These are phyloP conservation scores for Campylomormyrus tamandua DNA, from an alignment of 2,113 vertebrate species.

Conservation along the genomic window DNA sequence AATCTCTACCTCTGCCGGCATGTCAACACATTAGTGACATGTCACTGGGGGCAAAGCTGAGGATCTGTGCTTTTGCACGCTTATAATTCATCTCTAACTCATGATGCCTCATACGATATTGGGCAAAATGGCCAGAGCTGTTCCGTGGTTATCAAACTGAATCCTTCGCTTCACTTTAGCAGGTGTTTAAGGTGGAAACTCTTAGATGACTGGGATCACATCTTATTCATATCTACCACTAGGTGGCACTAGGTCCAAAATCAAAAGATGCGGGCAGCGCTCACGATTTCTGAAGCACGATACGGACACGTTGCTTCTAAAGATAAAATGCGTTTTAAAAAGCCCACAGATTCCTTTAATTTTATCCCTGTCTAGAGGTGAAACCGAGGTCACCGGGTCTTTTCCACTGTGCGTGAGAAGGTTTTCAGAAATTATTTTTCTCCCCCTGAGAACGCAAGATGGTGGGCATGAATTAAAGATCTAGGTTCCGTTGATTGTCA, in stretches of 20 bases:
- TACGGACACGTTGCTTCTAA: not conserved
- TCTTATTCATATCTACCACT: not conserved
- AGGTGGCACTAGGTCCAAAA: slow-evolving; percentile 12
- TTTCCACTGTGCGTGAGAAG: not conserved
- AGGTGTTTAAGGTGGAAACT: not conserved
- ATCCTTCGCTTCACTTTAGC: not conserved
- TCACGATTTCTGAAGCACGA: not conserved
- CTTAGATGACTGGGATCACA: not conserved
- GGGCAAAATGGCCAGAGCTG: not conserved
- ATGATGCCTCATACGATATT: not conserved
- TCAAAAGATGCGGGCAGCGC: not conserved
- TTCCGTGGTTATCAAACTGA: not conserved
- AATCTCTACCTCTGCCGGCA: no score
- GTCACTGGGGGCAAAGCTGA: not conserved
- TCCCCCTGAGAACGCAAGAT: not conserved
- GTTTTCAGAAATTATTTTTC: not conserved
- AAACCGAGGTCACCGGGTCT: not conserved
- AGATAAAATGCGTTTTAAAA: not conserved
- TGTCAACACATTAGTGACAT: not conserved
- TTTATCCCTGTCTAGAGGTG: not conserved
- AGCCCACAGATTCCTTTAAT: not conserved
- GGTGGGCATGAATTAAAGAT: not conserved
- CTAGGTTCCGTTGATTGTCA: not conserved
- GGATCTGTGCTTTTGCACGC: not conserved
- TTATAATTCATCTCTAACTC: not conserved